phyloP scores from a whole-genome alignment of 2,888 invertebrate genomes.

The Pharmacophagus antenor region DNA sequence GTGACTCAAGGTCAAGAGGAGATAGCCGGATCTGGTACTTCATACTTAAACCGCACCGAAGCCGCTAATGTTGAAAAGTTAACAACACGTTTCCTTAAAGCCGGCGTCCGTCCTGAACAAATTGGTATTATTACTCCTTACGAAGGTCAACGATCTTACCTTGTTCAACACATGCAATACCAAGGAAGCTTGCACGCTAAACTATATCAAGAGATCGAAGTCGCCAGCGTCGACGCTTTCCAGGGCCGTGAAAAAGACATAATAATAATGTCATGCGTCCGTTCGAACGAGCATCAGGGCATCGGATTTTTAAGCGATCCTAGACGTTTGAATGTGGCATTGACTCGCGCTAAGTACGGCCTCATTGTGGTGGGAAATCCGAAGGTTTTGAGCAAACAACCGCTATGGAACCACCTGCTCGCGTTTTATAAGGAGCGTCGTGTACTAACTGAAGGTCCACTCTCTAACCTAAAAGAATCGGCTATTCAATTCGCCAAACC shows the following conservation, averaged over 20 bases:
- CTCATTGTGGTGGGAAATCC: conserved; percentile 99
- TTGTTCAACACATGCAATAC: conserved; percentile 99
- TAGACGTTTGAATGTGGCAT: conserved; percentile 96
- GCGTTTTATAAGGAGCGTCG: conserved; percentile 99
- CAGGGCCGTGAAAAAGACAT: conserved; percentile 99
- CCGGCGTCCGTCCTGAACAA: conserved; percentile 98
- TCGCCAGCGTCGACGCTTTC: conserved; percentile 99
- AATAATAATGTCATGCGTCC: conserved; percentile 99
- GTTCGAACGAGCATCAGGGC: conserved; percentile 99
- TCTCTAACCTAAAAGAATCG: conserved; percentile 97
- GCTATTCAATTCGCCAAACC: conserved; percentile 98
- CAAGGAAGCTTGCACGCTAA: conserved; percentile 98
- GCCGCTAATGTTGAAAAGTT: conserved; percentile 99
- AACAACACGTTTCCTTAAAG: conserved; percentile 95
- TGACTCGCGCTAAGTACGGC: conserved; percentile 98
- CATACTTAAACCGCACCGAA: conserved; percentile 98
- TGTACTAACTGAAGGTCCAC: conserved; percentile 97
- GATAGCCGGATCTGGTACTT: conserved; percentile 98
- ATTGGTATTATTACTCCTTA: conserved; percentile 99
- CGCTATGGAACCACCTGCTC: conserved; percentile 98
- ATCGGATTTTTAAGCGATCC: conserved; percentile 99
- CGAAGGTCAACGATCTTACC: conserved; percentile 98
- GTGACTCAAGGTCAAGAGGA: conserved; percentile 99
- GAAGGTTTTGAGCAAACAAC: conserved; percentile 98
- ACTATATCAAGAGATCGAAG: conserved; percentile 98